Base-by-base conservation (phyloP, 2,113 vertebrate genomes). In the Crotalus tigris region DNA sequence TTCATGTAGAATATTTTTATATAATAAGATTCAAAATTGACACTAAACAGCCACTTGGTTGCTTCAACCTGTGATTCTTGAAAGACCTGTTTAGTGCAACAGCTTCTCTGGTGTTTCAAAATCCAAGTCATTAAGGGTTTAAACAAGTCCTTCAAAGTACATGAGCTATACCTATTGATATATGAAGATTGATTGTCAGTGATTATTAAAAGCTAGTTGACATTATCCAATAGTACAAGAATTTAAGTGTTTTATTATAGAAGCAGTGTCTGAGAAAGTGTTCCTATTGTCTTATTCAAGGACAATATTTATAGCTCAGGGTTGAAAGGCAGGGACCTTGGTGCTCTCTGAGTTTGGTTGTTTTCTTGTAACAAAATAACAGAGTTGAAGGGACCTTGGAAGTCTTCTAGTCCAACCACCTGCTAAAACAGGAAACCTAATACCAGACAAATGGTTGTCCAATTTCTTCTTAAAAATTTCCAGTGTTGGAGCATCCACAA, bases 201-300 rank as follows among this genome's bases (percentile, higher is more conserved):
- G 88, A 85, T 86, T 86, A 81, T 86, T 75, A 44, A 90, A 95
- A 87, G 46, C 46, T 33, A 0, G 58, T 0, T 0, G 33, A 3
- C 21, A 69, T 2, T 2, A 53, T 0, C 69, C 10, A 61, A 21
- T 90, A 90, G 92, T 54, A 29, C 88, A 87, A 6, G 87, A 85
- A 81, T 49, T 33, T 44, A 58, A 81, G 39, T 87, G 19, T 49
- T 85, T 90, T 51, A 15, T 88, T 24, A 46, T 46, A 51, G 23
- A 51, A 21, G 55, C 86, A 88, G 89, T 88, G 59, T 7, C 54
- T 51, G 54, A 54, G 39, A 49, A 51, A 46, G 46, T 53, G 59
- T 89, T 59, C 88, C 90, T 39, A 57, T 49, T 92, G 54, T 59
- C 12, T 90, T 92, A 86, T 69, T 85, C 90, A 81, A 93, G 33